Evolutionary conservation across 2,888 invertebrate species (phyloP), one percentile per base, ranked within the genome.

Genomic region (Drosophila melanosoma): DNA sequence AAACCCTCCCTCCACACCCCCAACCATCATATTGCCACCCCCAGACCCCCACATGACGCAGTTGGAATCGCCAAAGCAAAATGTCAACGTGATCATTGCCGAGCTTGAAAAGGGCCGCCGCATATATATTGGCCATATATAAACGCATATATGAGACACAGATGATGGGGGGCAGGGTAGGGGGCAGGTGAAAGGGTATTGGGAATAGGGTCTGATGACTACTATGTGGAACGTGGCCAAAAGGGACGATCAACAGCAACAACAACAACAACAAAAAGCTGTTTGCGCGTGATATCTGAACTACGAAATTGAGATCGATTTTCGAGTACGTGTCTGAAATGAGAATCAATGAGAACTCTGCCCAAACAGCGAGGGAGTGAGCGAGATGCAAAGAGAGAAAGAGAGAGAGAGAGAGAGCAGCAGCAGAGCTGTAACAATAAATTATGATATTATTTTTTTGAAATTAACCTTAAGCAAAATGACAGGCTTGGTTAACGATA

Each of bases 231-330:
- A 78, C 77, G 77, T 78, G 78, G 65, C 74, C 68, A 76, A 63
- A 66, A 61, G 76, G 64, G 56, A 56, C 56, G 29, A 56, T 11
- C 48, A 48, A 15, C 42, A 42, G 10, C 36, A 36, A 11, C 42
- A 49, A 3, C 48, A 59, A 38, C 23, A 49, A 15, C n/a, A 56
- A 62, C 54, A 45, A 20, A 32, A 57, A 51, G 42, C 33, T 57
- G 51, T 63, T 77, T 72, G 73, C 83, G 86, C 84, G 86, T 87
- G 87, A 87, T 87, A 87, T 87, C 87, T 86, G 87, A 86, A 87
- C 87, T 87, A 87, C 87, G 88, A 88, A 88, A 87, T 87, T 87
- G 88, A 88, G 87, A 87, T 87, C 87, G 87, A 88, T 87, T 88
- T 86, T 79, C 68, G 69, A 59, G 67, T 76, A 87, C 87, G 87